These are phyloP conservation scores for Laodelphax striatellus DNA, from an alignment of 1,140 invertebrate species.

Conservation along the genomic window DNA sequence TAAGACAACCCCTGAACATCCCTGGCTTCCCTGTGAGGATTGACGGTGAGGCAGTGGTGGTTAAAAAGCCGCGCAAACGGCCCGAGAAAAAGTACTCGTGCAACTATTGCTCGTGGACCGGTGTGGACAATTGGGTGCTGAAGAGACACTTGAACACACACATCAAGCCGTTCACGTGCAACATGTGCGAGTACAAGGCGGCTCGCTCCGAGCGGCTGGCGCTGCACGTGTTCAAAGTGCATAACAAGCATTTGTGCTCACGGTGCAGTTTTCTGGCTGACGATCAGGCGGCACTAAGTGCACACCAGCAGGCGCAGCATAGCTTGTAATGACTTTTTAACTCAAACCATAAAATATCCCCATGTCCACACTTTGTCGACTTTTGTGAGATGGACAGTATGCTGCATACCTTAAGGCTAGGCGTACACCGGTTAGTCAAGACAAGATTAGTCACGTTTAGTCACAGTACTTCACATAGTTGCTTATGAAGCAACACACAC, in stretches of 20 bases:
- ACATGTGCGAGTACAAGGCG: conserved; percentile 83
- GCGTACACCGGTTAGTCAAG: no score
- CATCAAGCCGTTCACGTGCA: conserved; percentile 79
- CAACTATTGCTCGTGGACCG: conserved; percentile 80
- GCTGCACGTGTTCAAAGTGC: conserved; percentile 80
- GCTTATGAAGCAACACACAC: no score
- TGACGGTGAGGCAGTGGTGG: conserved; percentile 19
- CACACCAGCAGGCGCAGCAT: conserved; percentile 41
- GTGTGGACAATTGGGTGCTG: conserved; percentile 87
- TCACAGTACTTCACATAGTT: no score
- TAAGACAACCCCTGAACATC: neutral
- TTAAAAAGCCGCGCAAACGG: conserved; percentile 8
- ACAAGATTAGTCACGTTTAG: no score
- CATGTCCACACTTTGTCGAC: no score
- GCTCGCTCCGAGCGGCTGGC: conserved; percentile 73
- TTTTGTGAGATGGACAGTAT: no score
- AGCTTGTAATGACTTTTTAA: neutral
- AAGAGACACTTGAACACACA: conserved; percentile 86
- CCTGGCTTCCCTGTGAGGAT: conserved; percentile 19
- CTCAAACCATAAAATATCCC: no score
- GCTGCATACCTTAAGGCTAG: no score
- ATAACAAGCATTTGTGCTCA: conserved; percentile 78
- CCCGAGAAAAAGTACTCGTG: conserved; percentile 55
- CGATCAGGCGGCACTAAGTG: conserved; percentile 57
- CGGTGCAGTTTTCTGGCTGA: conserved; percentile 77